These are phyloP conservation scores for Zaprionus lachaisei DNA, from an alignment of 1,140 invertebrate species.

Conservation along the genomic window DNA sequence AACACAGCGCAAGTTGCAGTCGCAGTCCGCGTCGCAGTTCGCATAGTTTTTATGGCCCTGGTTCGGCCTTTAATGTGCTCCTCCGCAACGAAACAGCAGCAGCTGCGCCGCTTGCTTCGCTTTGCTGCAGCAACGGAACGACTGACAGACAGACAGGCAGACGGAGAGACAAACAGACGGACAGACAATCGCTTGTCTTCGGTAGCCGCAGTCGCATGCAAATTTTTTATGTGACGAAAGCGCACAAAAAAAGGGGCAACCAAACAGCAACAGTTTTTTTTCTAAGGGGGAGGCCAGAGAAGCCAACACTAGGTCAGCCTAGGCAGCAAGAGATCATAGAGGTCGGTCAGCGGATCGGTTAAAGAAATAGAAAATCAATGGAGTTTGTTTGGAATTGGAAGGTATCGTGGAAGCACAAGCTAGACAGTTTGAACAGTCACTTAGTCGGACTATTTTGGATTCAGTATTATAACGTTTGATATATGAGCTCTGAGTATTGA, in stretches of 20 bases:
- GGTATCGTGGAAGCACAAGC: too few relatives aligned
- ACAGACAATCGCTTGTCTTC: neutral
- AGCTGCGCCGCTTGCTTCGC: conserved; percentile 27
- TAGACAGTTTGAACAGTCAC: too few relatives aligned
- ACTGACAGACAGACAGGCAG: neutral
- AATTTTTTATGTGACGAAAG: conserved; percentile 62
- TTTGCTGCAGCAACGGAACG: neutral
- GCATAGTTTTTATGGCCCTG: conserved; percentile 74
- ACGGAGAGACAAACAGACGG: neutral
- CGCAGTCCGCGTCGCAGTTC: conserved; percentile 23
- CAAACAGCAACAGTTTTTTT: neutral
- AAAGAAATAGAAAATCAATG: neutral
- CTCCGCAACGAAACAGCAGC: conserved; percentile 48
- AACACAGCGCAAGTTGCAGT: conserved; percentile 38
- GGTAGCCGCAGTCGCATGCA: conserved; percentile 47
- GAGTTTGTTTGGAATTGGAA: neutral
- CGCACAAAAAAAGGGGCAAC: conserved; percentile 29
- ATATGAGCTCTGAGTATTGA: too few relatives aligned
- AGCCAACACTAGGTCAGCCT: neutral
- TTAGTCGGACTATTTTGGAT: too few relatives aligned
- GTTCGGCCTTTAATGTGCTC: conserved; percentile 59
- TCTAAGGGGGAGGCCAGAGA: neutral
- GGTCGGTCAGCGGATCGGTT: neutral
- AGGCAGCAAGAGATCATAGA: neutral
- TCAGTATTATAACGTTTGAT: too few relatives aligned